Evolutionary conservation across 2,888 invertebrate genomes (phyloP).

Genomic region (Latrodectus hesperus): DNA sequence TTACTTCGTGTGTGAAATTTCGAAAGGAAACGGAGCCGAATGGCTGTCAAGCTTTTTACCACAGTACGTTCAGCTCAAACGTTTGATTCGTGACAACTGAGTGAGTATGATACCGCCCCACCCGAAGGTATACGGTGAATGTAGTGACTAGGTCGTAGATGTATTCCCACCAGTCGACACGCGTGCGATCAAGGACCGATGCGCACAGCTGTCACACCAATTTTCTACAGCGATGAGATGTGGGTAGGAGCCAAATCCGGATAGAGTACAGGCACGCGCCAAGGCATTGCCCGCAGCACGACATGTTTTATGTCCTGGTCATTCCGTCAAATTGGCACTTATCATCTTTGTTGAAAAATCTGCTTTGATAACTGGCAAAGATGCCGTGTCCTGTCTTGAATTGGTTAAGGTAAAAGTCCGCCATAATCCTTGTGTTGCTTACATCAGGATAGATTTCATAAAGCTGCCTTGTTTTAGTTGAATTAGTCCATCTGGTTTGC

Average conservation of each 20-base stretch:
- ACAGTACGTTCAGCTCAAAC: background rate
- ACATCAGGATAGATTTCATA: no score
- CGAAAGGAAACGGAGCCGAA: background rate
- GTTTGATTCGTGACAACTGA: background rate
- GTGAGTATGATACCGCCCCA: background rate
- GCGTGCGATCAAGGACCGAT: background rate
- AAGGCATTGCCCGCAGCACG: background rate
- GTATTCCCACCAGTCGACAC: background rate
- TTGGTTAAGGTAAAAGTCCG: no score
- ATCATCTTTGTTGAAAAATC: no score
- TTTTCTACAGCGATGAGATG: background rate
- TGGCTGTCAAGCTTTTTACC: background rate
- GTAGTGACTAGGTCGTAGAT: no score
- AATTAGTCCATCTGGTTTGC: no score
- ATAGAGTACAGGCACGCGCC: background rate
- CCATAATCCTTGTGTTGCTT: no score
- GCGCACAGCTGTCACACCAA: background rate
- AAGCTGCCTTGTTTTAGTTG: no score
- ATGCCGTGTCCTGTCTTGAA: no score
- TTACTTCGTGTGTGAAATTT: background rate
- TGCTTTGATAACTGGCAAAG: no score
- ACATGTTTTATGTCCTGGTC: no score
- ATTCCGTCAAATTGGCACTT: no score
- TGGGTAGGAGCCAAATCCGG: background rate
- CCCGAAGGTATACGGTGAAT: background rate